Percentiles rank a stretch among this genome's conserved stretches.
Evolutionary conservation across 1,140 invertebrate genomes (phyloP).

Genomic region (Heliconius congener): DNA sequence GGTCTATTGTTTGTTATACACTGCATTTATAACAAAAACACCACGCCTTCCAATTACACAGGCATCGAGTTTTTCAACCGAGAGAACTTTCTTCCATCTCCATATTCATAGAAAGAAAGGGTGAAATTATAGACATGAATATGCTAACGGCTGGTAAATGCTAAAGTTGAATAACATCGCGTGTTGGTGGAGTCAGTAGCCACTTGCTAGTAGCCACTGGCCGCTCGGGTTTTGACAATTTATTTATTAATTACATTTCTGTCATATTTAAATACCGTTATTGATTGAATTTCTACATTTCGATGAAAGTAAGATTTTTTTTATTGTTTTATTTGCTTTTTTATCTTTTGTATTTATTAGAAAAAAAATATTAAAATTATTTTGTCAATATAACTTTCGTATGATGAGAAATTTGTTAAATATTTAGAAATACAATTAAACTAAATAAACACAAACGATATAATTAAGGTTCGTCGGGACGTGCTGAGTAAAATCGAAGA

Average conservation of each 20-base stretch:
- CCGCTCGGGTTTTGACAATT: not conserved
- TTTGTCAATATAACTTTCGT: too few relatives aligned
- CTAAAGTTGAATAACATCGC: slow-evolving; percentile 73
- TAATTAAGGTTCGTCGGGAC: too few relatives aligned
- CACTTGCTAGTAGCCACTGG: not conserved
- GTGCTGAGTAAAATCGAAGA: too few relatives aligned
- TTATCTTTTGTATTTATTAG: too few relatives aligned
- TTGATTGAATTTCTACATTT: too few relatives aligned
- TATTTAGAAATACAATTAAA: too few relatives aligned
- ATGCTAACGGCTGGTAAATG: slow-evolving; percentile 72
- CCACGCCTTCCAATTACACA: slow-evolving; percentile 61
- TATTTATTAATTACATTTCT: not conserved
- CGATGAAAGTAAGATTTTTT: too few relatives aligned
- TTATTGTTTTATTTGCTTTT: too few relatives aligned
- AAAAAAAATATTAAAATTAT: too few relatives aligned
- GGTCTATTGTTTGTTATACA: not conserved
- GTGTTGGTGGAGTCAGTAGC: not conserved
- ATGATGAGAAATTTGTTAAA: too few relatives aligned
- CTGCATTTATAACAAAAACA: slow-evolving; percentile 51
- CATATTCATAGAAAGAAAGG: slow-evolving; percentile 78
- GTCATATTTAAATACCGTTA: not conserved
- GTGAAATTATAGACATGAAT: slow-evolving; percentile 76
- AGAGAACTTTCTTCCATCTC: slow-evolving; percentile 78
- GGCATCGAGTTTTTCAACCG: slow-evolving; percentile 68
- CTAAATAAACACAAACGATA: too few relatives aligned